Percentiles rank a stretch among this genome's conserved stretches.
Conservation (phyloP, 2,797 vertebrate genomes). For the Anguilla megastoma region DNA sequence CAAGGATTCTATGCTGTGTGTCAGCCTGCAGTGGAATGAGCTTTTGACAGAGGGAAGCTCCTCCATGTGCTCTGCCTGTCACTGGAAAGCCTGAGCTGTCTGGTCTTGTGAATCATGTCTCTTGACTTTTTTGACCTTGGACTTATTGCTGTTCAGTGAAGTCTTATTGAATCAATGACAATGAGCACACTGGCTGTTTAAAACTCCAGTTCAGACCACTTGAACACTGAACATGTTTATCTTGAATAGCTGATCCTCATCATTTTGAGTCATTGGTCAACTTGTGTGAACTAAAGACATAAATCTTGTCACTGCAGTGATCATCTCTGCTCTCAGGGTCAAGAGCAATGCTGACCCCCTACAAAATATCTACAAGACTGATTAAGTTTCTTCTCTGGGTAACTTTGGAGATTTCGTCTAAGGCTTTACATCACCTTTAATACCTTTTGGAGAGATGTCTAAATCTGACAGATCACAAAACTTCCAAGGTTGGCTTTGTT, state of each 20-base stretch:
- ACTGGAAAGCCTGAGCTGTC: background rate
- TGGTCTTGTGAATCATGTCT: background rate
- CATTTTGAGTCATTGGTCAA: background rate
- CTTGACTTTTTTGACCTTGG: background rate
- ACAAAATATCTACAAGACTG: background rate
- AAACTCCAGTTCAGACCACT: background rate
- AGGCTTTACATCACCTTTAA: background rate
- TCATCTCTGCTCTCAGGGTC: too few species aligned
- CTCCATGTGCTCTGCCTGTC: background rate
- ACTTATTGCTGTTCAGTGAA: constrained; percentile 11
- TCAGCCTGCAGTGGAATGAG: background rate
- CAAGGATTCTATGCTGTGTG: background rate
- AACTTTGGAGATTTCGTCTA: background rate
- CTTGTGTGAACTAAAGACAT: background rate
- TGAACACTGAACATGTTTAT: background rate
- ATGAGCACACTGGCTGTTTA: background rate
- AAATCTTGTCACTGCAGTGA: background rate
- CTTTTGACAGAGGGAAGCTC: background rate
- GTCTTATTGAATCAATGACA: background rate
- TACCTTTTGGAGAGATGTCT: background rate
- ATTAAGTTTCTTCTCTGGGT: background rate
- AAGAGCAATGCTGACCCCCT: background rate
- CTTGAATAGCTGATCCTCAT: background rate
- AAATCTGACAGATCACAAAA: background rate
- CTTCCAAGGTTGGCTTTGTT: background rate